A percentile compares a stretch with the other conserved stretches of the same genome.
phyloP scores from a whole-genome alignment of 2,888 invertebrate genomes.

The Girardia tigrina region DNA sequence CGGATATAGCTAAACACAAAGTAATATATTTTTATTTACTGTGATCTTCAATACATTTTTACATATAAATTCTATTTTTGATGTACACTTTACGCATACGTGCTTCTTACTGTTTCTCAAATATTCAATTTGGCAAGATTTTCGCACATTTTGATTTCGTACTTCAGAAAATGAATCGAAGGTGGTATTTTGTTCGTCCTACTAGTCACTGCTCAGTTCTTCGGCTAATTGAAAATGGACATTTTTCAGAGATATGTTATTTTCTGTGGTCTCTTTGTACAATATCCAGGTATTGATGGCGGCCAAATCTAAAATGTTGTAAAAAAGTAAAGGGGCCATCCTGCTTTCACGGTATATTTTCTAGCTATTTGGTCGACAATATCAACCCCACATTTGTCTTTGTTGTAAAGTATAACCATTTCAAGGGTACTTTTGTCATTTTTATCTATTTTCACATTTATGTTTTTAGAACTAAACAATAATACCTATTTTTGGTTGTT shows the following conservation, averaged over 20 bases:
- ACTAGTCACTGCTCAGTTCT: too few species aligned
- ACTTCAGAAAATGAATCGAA: too few species aligned
- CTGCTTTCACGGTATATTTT: background rate
- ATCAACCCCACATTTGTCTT: background rate
- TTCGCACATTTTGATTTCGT: background rate
- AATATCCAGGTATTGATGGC: background rate
- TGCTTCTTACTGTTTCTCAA: background rate
- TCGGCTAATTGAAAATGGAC: too few species aligned
- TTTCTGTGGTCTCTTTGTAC: background rate
- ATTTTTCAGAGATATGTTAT: too few species aligned
- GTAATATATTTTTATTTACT: slow-evolving; percentile 13
- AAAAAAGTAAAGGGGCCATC: background rate
- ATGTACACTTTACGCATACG: background rate
- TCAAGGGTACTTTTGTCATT: background rate
- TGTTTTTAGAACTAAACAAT: background rate
- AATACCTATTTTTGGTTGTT: background rate
- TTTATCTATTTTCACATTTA: background rate
- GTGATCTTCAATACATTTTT: background rate
- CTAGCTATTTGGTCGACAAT: background rate
- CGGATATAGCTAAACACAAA: background rate
- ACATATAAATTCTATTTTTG: background rate
- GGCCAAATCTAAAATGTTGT: background rate
- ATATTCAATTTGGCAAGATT: background rate
- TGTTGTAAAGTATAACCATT: background rate
- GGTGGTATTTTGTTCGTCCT: too few species aligned